Evolutionary conservation across 1,140 invertebrate species (phyloP).

Genomic region (Drosophila repleta): DNA sequence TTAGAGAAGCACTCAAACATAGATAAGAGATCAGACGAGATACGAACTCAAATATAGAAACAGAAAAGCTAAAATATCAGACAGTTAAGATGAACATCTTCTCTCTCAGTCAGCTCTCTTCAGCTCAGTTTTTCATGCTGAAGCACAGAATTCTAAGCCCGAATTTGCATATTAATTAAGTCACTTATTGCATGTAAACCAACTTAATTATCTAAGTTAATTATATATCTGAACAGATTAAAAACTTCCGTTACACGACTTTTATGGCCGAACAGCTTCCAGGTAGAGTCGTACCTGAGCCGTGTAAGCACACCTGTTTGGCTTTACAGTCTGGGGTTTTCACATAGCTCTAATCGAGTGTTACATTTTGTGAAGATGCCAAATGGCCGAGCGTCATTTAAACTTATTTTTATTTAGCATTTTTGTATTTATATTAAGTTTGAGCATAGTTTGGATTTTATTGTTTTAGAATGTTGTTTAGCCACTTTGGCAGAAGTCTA

Average conservation of each 20-base stretch:
- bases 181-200: too few relatives aligned
- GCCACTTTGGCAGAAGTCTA: slow-evolving; percentile 72
- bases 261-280: not conserved
- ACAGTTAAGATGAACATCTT: too few relatives aligned
- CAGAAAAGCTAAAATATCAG: too few relatives aligned
- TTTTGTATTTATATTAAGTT: slow-evolving; percentile 7
- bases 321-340: slow-evolving; percentile 7
- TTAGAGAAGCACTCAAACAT: too few relatives aligned
- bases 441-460: slow-evolving; percentile 63
- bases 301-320: not conserved
- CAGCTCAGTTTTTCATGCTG: too few relatives aligned
- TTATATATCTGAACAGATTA: not conserved
- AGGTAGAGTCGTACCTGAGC: not conserved
- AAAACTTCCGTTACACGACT: slow-evolving; percentile 7
- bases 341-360: slow-evolving; percentile 13
- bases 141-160: too few relatives aligned
- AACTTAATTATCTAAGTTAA: too few relatives aligned
- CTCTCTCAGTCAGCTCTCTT: too few relatives aligned
- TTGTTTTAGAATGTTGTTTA: slow-evolving; percentile 76
- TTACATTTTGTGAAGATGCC: slow-evolving; percentile 37
- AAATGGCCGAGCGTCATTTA: slow-evolving; percentile 32
- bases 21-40: too few relatives aligned
- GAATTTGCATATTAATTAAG: too few relatives aligned
- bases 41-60: too few relatives aligned
- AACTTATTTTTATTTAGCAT: slow-evolving; percentile 3